phyloP scores from a whole-genome alignment of 2,113 vertebrate species.

The Salvelinus sp. region DNA sequence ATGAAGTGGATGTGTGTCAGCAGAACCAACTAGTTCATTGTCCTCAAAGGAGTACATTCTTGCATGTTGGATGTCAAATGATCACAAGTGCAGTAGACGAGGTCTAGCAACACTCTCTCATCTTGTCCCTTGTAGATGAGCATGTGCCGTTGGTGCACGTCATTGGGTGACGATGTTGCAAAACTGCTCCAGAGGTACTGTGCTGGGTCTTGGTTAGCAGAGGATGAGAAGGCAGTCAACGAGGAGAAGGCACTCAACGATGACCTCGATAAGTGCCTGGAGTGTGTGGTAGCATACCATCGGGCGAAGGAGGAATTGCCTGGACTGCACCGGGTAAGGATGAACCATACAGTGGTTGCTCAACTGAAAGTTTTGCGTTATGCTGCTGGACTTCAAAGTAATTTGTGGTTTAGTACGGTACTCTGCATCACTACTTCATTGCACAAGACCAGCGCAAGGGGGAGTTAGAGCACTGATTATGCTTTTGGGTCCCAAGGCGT shows the following conservation, averaged over 20 bases:
- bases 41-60: too few relatives aligned
- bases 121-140: slow-evolving; percentile 69
- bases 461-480: too few relatives aligned
- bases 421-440: too few relatives aligned
- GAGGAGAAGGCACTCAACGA: slow-evolving; percentile 68
- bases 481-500: too few relatives aligned
- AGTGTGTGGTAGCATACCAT: slow-evolving; percentile 85
- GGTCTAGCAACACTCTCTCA: neutral
- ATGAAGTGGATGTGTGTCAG: too few relatives aligned
- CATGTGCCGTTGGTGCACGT: slow-evolving; percentile 83
- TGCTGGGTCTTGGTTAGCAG: slow-evolving; percentile 18
- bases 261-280: slow-evolving; percentile 81
- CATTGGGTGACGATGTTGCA: slow-evolving; percentile 50
- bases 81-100: too few relatives aligned
- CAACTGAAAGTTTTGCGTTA: too few relatives aligned
- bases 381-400: too few relatives aligned
- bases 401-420: too few relatives aligned
- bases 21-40: too few relatives aligned
- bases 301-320: slow-evolving; percentile 73
- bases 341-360: neutral
- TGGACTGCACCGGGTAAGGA: slow-evolving; percentile 73
- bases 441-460: too few relatives aligned
- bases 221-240: slow-evolving; percentile 65
- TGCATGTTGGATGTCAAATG: too few relatives aligned
- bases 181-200: slow-evolving; percentile 73